phyloP scores from a whole-genome alignment of 2,888 invertebrate genomes.

The Calameuta idolon region DNA sequence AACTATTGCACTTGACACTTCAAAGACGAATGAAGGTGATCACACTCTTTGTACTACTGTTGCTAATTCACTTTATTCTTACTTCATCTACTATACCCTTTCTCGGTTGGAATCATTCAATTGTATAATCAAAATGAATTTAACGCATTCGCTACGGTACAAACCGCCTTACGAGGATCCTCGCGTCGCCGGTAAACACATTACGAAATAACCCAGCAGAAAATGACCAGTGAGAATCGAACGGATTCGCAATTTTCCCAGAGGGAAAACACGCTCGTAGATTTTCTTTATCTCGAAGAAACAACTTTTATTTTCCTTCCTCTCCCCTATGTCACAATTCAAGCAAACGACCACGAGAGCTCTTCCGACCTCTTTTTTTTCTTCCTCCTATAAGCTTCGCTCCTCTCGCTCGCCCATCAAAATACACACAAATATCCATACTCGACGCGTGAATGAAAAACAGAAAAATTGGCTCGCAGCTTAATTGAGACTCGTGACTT shows the following conservation, averaged over 20 bases:
- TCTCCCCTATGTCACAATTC: neutral
- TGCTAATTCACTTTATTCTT: too few relatives aligned
- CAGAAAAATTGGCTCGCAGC: neutral
- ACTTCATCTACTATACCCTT: too few relatives aligned
- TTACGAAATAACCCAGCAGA: neutral
- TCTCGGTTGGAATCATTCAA: too few relatives aligned
- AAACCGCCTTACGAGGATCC: neutral
- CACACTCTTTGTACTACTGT: too few relatives aligned
- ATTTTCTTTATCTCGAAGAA: constrained; percentile 5
- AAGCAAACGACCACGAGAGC: neutral
- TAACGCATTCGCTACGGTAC: neutral
- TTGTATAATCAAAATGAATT: neutral
- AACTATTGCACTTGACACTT: too few relatives aligned
- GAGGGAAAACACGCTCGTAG: constrained; percentile 7
- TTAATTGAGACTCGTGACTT: neutral
- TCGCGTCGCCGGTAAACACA: neutral
- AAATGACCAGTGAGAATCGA: neutral
- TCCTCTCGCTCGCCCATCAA: neutral
- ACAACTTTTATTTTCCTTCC: constrained; percentile 4
- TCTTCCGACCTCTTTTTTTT: neutral
- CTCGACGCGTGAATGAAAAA: neutral
- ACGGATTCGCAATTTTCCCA: constrained; percentile 4
- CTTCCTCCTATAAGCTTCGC: neutral
- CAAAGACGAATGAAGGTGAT: too few relatives aligned
- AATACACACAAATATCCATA: neutral